phyloP scores from a whole-genome alignment of 2,113 vertebrate genomes.

The Anhinga rufa region DNA sequence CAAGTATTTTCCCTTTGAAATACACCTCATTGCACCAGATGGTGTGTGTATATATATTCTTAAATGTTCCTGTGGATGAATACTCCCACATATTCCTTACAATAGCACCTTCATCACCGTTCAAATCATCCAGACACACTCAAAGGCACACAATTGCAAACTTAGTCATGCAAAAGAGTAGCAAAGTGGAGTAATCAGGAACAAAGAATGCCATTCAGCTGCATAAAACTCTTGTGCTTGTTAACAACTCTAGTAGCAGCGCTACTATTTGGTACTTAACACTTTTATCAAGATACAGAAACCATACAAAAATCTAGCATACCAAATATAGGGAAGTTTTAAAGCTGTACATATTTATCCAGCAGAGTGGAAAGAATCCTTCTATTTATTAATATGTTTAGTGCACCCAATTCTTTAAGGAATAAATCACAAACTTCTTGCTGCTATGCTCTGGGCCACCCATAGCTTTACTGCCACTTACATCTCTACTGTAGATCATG shows the following conservation, averaged over 20 bases:
- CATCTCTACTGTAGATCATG: accelerated
- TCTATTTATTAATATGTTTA: not conserved
- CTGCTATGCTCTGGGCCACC: not conserved
- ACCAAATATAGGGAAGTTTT: not conserved
- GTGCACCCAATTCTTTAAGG: not conserved
- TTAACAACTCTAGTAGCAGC: not conserved
- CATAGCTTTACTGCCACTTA: not conserved
- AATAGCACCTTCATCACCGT: constrained; percentile 46
- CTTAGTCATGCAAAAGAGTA: constrained; percentile 36
- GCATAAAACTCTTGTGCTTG: not conserved
- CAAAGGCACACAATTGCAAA: constrained; percentile 33
- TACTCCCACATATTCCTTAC: constrained; percentile 49
- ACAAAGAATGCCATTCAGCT: not conserved
- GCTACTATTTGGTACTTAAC: not conserved
- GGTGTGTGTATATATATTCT: constrained; percentile 34
- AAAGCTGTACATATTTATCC: not conserved
- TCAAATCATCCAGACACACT: constrained; percentile 23
- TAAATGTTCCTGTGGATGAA: constrained; percentile 54
- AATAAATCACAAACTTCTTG: not conserved
- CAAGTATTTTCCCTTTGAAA: constrained; percentile 59
- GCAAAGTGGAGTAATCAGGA: constrained; percentile 4
- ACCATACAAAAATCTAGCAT: not conserved
- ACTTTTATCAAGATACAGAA: not conserved
- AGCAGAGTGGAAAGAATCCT: not conserved
- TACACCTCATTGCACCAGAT: constrained; percentile 60